Conservation (phyloP, 1,140 invertebrate species). For the Drosophila obscura region DNA sequence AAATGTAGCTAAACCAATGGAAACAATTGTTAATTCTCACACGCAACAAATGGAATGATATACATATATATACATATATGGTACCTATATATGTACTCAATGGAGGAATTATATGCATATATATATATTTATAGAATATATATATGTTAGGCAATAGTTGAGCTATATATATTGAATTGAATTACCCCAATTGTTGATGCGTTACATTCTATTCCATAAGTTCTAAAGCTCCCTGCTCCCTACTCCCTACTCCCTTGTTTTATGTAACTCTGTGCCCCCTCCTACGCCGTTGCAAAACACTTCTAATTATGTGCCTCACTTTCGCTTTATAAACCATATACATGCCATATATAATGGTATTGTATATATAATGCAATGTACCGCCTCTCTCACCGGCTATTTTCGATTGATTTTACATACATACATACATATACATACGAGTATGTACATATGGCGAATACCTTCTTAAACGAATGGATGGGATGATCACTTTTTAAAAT, state of each 20-base stretch:
- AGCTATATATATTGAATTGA: conserved; percentile 23
- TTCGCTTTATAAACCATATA: conserved; percentile 6
- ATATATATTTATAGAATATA: conserved; percentile 1
- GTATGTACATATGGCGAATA: not conserved
- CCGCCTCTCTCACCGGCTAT: conserved; percentile 18
- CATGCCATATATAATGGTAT: not conserved
- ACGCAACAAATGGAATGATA: conserved; percentile 10
- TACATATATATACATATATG: not conserved
- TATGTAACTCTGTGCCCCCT: not conserved
- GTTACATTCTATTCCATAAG: not conserved
- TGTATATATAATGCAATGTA: conserved; percentile 1
- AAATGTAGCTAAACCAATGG: conserved; percentile 36
- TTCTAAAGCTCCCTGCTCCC: not conserved
- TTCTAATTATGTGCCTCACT: conserved; percentile 34
- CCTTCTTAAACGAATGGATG: conserved; percentile 14
- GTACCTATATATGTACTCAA: not conserved
- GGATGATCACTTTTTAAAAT: conserved; percentile 56
- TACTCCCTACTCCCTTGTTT: not conserved
- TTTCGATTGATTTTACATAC: conserved; percentile 32
- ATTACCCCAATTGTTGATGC: conserved; percentile 17
- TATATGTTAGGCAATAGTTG: conserved; percentile 39
- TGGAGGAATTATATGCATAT: not conserved
- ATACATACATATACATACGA: not conserved
- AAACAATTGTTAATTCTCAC: conserved; percentile 50
- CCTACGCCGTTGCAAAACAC: conserved; percentile 13